Base-by-base conservation (phyloP, 92 coral and sea anemone species). In the Zoanthus solanderi region DNA sequence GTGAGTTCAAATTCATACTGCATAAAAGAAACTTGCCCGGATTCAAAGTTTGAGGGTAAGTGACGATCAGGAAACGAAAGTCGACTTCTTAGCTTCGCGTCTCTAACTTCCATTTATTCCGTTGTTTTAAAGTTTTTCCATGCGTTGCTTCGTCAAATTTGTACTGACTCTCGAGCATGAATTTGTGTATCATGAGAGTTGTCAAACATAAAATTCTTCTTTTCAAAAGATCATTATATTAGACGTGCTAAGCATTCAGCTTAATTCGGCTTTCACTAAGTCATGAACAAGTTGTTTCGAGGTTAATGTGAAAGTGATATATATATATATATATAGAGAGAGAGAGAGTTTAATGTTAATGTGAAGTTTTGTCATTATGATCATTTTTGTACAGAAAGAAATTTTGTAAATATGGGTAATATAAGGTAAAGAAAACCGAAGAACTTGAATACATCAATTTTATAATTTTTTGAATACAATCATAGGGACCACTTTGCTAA, bases 21-120 rank as follows among this genome's bases (percentile, higher is more conserved):
- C 58, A 67, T 67, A 46, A 81, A 81, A 66, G 85, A 81, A 45
- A 71, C 31, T 61, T 81, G 85, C 53, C 66, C 75, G 42, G 75
- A 66, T 14, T n/a, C 45, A 18, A 47, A 81, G 10, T n/a, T 11
- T 13, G 56, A 67, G 9, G 75, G 85, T 81, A 81, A 81, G 85
- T 58, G 48, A 56, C 7, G 28, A 80, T 10, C 8, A 45, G 37
- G 17, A 37, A 23, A 9, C 7, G 15, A 75, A 1, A 44, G 7
- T 42, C 14, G 3, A 57, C 14, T 57, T 61, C 29, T 17, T 61
- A 61, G 68, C 29, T 17, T 17, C 18, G 28, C 69, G 29, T 63
- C 67, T 6, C 18, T 60, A 60, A 7, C 67, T 16, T 60, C 12
- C 2, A 37, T 37, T 37, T 37, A 37, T 37, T 37, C 42, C 42